Evolutionary conservation across 92 coral and sea anemone genomes (phyloP).

Genomic region (Palythoa grandis): DNA sequence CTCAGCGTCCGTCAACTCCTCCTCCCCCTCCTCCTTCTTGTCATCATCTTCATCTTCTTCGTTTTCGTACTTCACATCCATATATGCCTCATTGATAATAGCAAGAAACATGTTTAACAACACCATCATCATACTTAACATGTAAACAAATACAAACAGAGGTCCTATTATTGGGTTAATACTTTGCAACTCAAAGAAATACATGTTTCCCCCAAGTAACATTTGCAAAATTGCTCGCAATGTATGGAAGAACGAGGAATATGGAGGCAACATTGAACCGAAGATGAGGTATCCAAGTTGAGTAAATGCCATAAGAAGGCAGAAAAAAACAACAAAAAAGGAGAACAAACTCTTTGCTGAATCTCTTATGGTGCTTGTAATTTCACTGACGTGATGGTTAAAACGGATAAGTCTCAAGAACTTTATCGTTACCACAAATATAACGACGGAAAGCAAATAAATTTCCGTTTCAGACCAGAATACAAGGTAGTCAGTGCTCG

Average conservation of each 20-base stretch:
- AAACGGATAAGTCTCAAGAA: slow-evolving; percentile 70
- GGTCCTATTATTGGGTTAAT: slow-evolving; percentile 66
- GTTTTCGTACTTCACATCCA: slow-evolving; percentile 43
- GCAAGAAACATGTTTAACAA: slow-evolving; percentile 74
- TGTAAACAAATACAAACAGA: slow-evolving; percentile 69
- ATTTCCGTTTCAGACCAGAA: slow-evolving; percentile 71
- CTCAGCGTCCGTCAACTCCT: slow-evolving; percentile 63
- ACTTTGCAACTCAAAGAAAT: slow-evolving; percentile 65
- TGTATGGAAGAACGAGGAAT: slow-evolving; percentile 71
- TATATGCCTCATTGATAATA: slow-evolving; percentile 70
- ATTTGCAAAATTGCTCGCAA: slow-evolving; percentile 71
- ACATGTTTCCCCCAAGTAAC: slow-evolving; percentile 73
- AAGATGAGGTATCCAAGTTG: slow-evolving; percentile 69
- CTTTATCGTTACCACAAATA: slow-evolving; percentile 71
- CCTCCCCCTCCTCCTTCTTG: slow-evolving; percentile 22
- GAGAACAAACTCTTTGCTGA: slow-evolving; percentile 60
- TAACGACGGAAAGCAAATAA: slow-evolving; percentile 68
- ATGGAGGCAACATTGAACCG: slow-evolving; percentile 62
- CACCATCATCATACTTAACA: slow-evolving; percentile 63
- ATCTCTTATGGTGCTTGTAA: slow-evolving; percentile 66
- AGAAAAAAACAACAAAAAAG: slow-evolving; percentile 53
- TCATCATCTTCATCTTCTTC: slow-evolving; percentile 23
- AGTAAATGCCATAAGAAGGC: slow-evolving; percentile 63
- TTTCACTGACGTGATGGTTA: slow-evolving; percentile 72
- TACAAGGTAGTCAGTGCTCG: slow-evolving; percentile 75